phyloP scores from a whole-genome alignment of 2,797 vertebrate genomes.

The Cetoscarus ocellatus region DNA sequence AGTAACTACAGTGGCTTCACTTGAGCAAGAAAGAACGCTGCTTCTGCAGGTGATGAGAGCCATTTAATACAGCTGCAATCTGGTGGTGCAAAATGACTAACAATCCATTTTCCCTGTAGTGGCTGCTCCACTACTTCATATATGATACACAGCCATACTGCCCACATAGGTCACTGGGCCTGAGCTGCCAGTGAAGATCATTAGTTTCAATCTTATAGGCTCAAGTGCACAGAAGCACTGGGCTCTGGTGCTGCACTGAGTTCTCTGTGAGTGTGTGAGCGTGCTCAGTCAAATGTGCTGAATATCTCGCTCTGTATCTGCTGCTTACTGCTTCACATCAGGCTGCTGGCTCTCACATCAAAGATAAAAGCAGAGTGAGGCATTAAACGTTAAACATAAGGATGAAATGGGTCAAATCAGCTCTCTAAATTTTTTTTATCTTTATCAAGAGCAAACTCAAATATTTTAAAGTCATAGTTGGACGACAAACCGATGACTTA shows the following conservation, averaged over 20 bases:
- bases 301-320: conserved; percentile 31
- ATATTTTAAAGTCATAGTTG: too few species aligned
- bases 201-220: conserved; percentile 33
- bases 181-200: conserved; percentile 24
- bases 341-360: conserved; percentile 9
- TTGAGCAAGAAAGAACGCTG: neutral
- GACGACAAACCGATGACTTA: too few species aligned
- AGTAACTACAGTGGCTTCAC: too few species aligned
- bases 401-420: conserved; percentile 22
- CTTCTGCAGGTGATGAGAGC: conserved; percentile 15
- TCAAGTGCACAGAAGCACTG: conserved; percentile 13
- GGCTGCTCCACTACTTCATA: conserved; percentile 31
- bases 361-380: conserved; percentile 28
- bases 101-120: conserved; percentile 26
- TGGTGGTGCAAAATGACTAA: conserved; percentile 23
- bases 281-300: conserved; percentile 28
- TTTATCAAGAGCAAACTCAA: too few species aligned
- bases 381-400: conserved; percentile 8
- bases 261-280: neutral
- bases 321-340: conserved; percentile 32
- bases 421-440: neutral
- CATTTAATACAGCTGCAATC: conserved; percentile 8
- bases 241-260: neutral
- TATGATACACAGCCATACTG: neutral
- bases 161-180: conserved; percentile 26